Evolutionary conservation across 2,888 invertebrate species (phyloP), one percentile per base, ranked within the genome.

Genomic region (Epicampocera succincta): DNA sequence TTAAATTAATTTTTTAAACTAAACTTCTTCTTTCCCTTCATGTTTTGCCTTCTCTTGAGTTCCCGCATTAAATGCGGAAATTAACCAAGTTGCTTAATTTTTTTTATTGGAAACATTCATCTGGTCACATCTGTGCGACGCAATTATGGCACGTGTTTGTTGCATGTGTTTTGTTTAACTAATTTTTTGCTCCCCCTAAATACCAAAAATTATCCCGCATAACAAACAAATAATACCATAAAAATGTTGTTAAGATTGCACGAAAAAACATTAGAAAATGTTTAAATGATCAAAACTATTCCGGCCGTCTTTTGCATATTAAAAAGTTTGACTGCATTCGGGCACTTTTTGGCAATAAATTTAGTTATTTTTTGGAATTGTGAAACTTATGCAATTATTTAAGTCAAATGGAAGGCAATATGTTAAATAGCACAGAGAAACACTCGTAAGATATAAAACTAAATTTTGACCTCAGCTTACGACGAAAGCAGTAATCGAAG

Each of bases 141-240:
- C 46, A 79, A 78, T 81, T 83, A 56, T 65, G 79, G 84, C 84
- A 84, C 84, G 84, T 83, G 84, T 69, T 76, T 61, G 33, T 12
- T 33, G 33, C 54, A 73, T 61, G 19, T 63, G 50, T 65, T 77
- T 15, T 33, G 46, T 19, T 50, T 29, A n/a, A 58, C 19, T 19
- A 44, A 12, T 12, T 15, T 42, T 17, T 17, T 15, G n/a, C 6
- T 19, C 40, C 38, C 38, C 17, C 65, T 19, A 48, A 48, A 21
- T n/a, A 60, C 29, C n/a, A 1, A 58, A 44, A 44, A 44, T 15
- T 46, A 29, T 19, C 77, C 77, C 77, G 77, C 76, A 76, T 69
- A 50, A 60, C 25, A 60, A 42, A 40, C 8, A 33, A 33, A 33
- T 33, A 33, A 3, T 33, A 1, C 8, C 8, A 5, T 33, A 33